A percentile compares a stretch with the other conserved stretches of the same genome.
Conservation (phyloP, 2,888 invertebrate species). For the Pyrocoelia pectoralis region DNA sequence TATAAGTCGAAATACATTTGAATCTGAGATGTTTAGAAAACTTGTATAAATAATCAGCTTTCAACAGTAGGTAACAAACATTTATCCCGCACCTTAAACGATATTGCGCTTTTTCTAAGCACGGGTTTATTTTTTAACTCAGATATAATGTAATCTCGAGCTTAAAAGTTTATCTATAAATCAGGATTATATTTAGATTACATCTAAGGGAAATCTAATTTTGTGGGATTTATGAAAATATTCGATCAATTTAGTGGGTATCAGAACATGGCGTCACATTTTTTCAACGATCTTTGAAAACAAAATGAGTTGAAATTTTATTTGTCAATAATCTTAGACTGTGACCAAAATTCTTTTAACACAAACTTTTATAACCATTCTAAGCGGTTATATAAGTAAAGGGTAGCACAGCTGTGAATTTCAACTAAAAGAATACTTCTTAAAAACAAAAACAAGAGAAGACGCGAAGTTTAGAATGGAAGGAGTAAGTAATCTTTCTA, state of each 20-base stretch:
- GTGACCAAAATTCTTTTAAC: conserved; percentile 32
- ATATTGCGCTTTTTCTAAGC: neutral
- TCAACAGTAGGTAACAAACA: too few relatives aligned
- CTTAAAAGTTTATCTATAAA: conserved; percentile 13
- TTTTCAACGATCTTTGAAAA: conserved; percentile 48
- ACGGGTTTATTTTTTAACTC: neutral
- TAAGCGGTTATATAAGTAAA: conserved; percentile 27
- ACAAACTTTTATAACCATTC: conserved; percentile 20
- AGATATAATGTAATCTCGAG: conserved; percentile 2
- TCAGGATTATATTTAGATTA: conserved; percentile 11
- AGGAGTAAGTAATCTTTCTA: conserved; percentile 44
- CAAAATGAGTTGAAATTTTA: conserved; percentile 48
- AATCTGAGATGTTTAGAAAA: too few relatives aligned
- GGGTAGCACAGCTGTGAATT: conserved; percentile 45
- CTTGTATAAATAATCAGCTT: too few relatives aligned
- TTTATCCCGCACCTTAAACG: too few relatives aligned
- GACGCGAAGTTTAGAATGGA: conserved; percentile 38
- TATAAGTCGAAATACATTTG: too few relatives aligned
- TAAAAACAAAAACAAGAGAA: conserved; percentile 52
- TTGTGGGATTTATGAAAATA: conserved; percentile 19
- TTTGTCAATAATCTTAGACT: conserved; percentile 41
- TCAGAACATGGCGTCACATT: conserved; percentile 44
- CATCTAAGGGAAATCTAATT: conserved; percentile 21
- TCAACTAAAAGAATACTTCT: conserved; percentile 42
- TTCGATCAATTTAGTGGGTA: conserved; percentile 26